A percentile compares a stretch with the other conserved stretches of the same genome.
Conservation (phyloP, 2,113 vertebrate genomes). For the Anser cygnoides region DNA sequence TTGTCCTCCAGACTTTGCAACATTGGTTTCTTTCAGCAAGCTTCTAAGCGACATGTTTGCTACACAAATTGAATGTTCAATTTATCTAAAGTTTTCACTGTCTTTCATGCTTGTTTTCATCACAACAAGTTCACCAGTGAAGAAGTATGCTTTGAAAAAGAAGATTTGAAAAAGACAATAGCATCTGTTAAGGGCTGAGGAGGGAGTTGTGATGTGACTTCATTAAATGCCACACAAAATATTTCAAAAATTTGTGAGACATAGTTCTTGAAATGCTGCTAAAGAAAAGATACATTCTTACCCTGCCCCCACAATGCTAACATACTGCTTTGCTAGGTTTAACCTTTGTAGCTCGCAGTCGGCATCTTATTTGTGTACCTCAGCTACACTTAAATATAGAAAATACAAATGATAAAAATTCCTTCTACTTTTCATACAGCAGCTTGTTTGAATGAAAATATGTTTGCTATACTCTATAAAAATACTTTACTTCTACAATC, state of each 20-base stretch:
- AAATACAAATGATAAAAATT: not conserved
- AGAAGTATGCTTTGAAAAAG: not conserved
- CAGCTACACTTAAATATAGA: not conserved
- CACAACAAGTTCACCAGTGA: not conserved
- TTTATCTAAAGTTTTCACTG: not conserved
- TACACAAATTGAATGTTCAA: not conserved
- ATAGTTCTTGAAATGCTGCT: not conserved
- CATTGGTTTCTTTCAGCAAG: not conserved
- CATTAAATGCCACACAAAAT: constrained; percentile 14
- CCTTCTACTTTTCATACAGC: not conserved
- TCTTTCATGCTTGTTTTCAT: not conserved
- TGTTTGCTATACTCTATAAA: not conserved
- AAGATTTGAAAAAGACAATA: constrained; percentile 3
- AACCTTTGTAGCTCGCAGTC: not conserved
- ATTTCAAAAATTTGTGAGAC: constrained; percentile 53
- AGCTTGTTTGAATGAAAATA: not conserved
- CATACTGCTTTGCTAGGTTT: not conserved
- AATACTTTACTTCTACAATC: not conserved
- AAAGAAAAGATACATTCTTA: constrained; percentile 56
- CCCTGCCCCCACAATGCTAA: constrained; percentile 13
- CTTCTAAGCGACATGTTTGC: not conserved
- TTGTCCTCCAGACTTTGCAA: not conserved
- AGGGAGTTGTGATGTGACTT: constrained; percentile 31
- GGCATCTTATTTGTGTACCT: not conserved
- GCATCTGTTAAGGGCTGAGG: constrained; percentile 13